phyloP scores from a whole-genome alignment of 2,797 vertebrate species.

The Coregonus sp. region DNA sequence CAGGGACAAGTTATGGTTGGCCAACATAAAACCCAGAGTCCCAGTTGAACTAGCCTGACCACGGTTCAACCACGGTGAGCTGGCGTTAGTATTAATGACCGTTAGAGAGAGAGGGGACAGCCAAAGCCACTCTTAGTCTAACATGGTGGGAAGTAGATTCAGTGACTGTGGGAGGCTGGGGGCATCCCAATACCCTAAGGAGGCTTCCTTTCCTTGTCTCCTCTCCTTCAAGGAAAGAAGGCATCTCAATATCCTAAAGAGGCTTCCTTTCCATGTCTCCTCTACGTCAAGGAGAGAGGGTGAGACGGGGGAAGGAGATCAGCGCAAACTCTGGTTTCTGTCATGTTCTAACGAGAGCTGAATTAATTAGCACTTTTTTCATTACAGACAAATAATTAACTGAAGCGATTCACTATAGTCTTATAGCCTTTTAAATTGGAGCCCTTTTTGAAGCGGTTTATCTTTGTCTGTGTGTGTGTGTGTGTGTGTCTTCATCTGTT shows the following conservation, averaged over 20 bases:
- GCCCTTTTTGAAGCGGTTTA: conserved; percentile 59
- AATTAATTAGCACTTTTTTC: conserved; percentile 70
- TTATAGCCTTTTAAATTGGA: conserved; percentile 53
- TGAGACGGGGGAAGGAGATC: conserved; percentile 48
- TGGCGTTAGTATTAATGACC: conserved; percentile 35
- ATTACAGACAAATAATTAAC: conserved; percentile 57
- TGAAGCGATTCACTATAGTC: conserved; percentile 55
- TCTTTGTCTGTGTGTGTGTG: conserved; percentile 21
- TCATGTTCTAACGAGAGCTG: conserved; percentile 59
- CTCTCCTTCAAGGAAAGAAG: conserved; percentile 20
- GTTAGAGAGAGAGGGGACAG: conserved; percentile 18
- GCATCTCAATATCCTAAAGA: not conserved
- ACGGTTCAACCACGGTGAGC: conserved; percentile 23
- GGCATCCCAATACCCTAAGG: not conserved
- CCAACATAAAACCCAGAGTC: not conserved
- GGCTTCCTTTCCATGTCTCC: not conserved
- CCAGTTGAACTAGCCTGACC: conserved; percentile 2
- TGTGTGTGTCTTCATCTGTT: not conserved
- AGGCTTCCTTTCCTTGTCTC: not conserved
- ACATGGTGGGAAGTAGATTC: not conserved
- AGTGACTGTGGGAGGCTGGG: not conserved
- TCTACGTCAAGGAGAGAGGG: conserved; percentile 18
- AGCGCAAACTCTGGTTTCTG: conserved; percentile 60
- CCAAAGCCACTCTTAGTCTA: conserved; percentile 22
- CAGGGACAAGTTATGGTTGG: conserved; percentile 23